These are phyloP conservation scores for Agrypnus murinus DNA, from an alignment of 2,888 invertebrate genomes.

Conservation along the genomic window DNA sequence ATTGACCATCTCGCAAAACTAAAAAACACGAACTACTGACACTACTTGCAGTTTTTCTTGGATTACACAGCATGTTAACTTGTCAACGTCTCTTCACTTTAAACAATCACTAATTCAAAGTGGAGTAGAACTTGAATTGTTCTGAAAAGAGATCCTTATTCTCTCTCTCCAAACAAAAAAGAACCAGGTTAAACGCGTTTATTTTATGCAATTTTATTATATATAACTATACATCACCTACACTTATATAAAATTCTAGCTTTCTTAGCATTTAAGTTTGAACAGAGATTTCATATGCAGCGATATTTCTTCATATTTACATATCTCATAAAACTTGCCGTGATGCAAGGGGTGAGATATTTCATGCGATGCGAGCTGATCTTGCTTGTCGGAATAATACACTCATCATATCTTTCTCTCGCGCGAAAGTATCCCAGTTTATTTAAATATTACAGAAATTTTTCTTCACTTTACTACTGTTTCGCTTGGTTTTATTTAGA, in stretches of 20 bases:
- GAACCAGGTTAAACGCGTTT: conserved; percentile 8
- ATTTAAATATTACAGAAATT: conserved; percentile 44
- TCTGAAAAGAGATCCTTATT: conserved; percentile 6
- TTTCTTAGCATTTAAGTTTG: conserved; percentile 63
- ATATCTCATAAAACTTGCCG: conserved; percentile 67
- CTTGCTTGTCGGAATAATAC: conserved; percentile 55
- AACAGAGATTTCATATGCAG: conserved; percentile 68
- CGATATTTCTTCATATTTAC: conserved; percentile 69
- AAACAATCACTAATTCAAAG: conserved; percentile 46
- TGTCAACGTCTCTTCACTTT: conserved; percentile 30
- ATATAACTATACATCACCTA: conserved; percentile 29
- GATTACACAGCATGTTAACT: no score
- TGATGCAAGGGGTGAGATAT: conserved; percentile 66
- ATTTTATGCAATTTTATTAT: conserved; percentile 37
- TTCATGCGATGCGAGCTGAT: conserved; percentile 63
- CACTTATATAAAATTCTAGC: conserved; percentile 7
- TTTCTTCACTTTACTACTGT: conserved; percentile 38
- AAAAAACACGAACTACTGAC: no score
- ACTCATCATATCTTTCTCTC: conserved; percentile 46
- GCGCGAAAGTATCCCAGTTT: conserved; percentile 22
- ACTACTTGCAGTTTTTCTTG: no score
- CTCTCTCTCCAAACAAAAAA: conserved; percentile 9
- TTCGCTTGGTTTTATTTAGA: conserved; percentile 32
- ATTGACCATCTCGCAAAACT: no score
- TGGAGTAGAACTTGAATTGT: conserved; percentile 29